Base-by-base conservation (phyloP, 2,888 invertebrate genomes). In the Meteorus colon region DNA sequence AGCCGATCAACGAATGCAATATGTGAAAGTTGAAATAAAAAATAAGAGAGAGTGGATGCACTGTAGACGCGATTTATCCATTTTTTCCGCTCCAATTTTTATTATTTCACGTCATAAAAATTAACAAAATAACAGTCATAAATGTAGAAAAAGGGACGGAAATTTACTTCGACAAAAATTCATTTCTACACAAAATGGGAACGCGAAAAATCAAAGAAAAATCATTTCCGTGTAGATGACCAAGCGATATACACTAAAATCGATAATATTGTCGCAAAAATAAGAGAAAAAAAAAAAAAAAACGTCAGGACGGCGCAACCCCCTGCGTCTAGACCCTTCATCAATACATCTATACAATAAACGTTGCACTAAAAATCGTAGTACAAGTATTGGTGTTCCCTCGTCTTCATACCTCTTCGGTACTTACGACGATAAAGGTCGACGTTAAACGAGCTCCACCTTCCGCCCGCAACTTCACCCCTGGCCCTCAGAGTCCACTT, bases 371-470 rank as follows among this genome's bases (percentile, higher is more conserved):
- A 12, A 65, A 37, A 65, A 19, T 24, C 31, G 5, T 4, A n/a
- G 55, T 55, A 19, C 19, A 19, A 19, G 55, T 55, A 19, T 55
- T 55, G 10, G 55, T 19, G 19, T 69, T 63, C 29, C 69, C 31
- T 31, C 66, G 65, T 75, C 70, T 70, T 66, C 31, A 66, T 75
- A 65, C 65, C 59, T 75, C 65, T 59, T 29, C 55, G 29, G 37
- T 76, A 76, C 66, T 66, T 75, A 71, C 41, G 31, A 74, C 67
- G 63, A 70, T 70, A 75, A 75, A 75, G 63, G 65, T 75, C 51
- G 75, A 70, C 70, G 55, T 75, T 70, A 65, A n/a, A 63, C 41
- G 60, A 63, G 24, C 29, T 31, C 41, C 51, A 60, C 71, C 34
- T 37, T 41, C 41, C 62, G 29, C 71, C 41, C 14, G 68, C 68